These are phyloP conservation scores for Melanotaenia trifasciata DNA, from an alignment of 2,797 vertebrate genomes.

Conservation along the genomic window DNA sequence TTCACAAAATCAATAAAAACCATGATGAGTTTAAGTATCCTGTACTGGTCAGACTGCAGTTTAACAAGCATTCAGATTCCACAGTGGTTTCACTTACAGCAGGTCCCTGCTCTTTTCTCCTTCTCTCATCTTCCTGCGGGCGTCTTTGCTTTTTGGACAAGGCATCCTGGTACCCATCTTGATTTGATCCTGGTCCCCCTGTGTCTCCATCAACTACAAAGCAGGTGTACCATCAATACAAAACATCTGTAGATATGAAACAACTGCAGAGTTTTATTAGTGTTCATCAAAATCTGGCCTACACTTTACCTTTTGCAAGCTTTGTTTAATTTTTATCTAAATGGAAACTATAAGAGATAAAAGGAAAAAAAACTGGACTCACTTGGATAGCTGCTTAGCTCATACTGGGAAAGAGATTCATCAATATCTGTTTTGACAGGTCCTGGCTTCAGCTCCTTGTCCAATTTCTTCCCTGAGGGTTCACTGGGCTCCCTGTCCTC, in stretches of 20 bases:
- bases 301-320: neutral
- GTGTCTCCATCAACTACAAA: slow-evolving; percentile 86
- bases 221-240: slow-evolving; percentile 13
- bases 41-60: neutral
- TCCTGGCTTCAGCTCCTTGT: slow-evolving; percentile 87
- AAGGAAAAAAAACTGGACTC: slow-evolving; percentile 62
- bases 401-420: slow-evolving; percentile 89
- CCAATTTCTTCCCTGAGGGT: slow-evolving; percentile 84
- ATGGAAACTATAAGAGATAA: neutral
- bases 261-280: neutral
- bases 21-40: neutral
- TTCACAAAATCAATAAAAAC: neutral
- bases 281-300: neutral
- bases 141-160: slow-evolving; percentile 95
- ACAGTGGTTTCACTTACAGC: slow-evolving; percentile 76
- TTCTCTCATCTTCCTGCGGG: slow-evolving; percentile 92
- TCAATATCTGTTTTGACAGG: slow-evolving; percentile 85
- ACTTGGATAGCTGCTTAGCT: slow-evolving; percentile 91
- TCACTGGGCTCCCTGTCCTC: slow-evolving; percentile 81
- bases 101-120: slow-evolving; percentile 92
- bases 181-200: slow-evolving; percentile 73
- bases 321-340: neutral
- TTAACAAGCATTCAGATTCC: neutral
- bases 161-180: slow-evolving; percentile 92
- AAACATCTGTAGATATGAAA: neutral